These are phyloP conservation scores for Chascanopsetta lugubris DNA, from an alignment of 2,113 vertebrate species.

Conservation along the genomic window DNA sequence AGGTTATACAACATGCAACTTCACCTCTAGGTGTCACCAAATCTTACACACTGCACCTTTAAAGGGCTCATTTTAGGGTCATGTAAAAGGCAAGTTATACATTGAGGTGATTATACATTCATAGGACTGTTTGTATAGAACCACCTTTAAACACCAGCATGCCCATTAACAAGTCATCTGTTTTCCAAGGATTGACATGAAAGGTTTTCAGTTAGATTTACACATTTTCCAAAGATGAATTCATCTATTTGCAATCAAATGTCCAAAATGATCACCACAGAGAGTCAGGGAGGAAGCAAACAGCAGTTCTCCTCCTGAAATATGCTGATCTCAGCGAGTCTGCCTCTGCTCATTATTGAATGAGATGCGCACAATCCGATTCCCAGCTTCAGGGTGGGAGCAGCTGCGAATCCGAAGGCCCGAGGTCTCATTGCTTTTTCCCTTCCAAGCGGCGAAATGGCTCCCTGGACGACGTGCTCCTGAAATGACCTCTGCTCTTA, in stretches of 20 bases:
- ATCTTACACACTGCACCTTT: too few species aligned
- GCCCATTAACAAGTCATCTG: background rate
- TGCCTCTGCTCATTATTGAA: background rate
- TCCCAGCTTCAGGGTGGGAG: constrained; percentile 4
- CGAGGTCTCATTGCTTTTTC: constrained; percentile 14
- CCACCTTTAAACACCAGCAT: background rate
- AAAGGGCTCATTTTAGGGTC: too few species aligned
- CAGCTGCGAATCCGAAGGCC: constrained; percentile 16
- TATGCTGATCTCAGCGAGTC: background rate
- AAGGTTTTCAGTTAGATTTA: background rate
- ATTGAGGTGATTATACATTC: too few species aligned
- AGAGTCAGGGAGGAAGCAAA: background rate
- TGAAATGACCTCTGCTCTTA: constrained; percentile 31
- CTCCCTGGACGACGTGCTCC: constrained; percentile 13
- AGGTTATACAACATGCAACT: too few species aligned
- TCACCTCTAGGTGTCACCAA: too few species aligned
- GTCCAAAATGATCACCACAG: background rate
- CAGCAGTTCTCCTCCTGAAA: background rate
- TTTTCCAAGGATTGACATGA: background rate
- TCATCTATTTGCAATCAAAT: background rate
- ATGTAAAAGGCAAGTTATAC: too few species aligned
- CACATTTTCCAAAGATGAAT: background rate
- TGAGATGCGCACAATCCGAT: constrained; percentile 3
- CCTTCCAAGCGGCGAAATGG: constrained; percentile 6
- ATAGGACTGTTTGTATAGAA: too few species aligned